phyloP scores from a whole-genome alignment of 1,140 invertebrate species.

The Macrosteles quadrilineatus region DNA sequence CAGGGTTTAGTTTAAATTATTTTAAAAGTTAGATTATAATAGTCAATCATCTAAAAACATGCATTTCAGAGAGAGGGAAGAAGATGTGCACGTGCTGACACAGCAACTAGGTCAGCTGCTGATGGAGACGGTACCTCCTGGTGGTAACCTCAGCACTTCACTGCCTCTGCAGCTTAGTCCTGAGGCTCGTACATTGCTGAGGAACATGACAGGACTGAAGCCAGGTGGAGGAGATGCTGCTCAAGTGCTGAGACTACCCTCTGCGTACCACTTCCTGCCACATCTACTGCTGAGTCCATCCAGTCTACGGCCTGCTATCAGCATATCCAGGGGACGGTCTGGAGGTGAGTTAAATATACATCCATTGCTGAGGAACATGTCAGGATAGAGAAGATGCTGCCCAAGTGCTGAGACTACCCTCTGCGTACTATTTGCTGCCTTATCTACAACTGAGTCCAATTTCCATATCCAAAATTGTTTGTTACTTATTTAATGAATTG shows the following conservation, averaged over 20 bases:
- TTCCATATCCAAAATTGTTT: too few species aligned
- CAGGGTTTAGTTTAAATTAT: too few species aligned
- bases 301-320: constrained; percentile 76
- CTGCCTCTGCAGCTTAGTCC: constrained; percentile 25
- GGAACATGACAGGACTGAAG: constrained; percentile 50
- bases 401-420: too few species aligned
- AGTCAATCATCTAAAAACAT: too few species aligned
- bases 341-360: constrained; percentile 59
- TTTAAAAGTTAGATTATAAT: too few species aligned
- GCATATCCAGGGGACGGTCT: constrained; percentile 70
- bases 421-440: too few species aligned
- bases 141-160: constrained; percentile 3
- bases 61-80: constrained; percentile 60
- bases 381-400: too few species aligned
- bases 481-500: too few species aligned
- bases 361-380: too few species aligned
- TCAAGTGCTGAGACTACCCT: constrained; percentile 63
- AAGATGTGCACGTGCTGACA: constrained; percentile 66
- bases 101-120: constrained; percentile 58
- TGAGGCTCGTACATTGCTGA: constrained; percentile 37
- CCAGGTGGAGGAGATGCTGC: constrained; percentile 36
- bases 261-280: constrained; percentile 84
- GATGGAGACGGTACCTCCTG: constrained; percentile 18
- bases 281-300: constrained; percentile 79
- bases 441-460: too few species aligned